phyloP scores from a whole-genome alignment of 2,113 vertebrate genomes.

The Enhydra lutris region DNA sequence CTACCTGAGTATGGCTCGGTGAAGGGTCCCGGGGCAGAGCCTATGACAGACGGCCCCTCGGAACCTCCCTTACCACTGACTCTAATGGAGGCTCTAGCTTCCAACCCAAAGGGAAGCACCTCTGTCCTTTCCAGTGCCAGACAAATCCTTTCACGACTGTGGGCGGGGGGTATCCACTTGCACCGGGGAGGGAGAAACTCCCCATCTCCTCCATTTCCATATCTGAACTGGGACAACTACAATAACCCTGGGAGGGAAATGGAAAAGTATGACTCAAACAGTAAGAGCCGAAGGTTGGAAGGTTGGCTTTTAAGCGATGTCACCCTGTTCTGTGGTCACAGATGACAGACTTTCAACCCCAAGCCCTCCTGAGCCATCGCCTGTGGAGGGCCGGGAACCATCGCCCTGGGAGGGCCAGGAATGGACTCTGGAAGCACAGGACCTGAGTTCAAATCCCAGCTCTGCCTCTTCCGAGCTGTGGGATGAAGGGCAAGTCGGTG shows the following conservation, averaged over 20 bases:
- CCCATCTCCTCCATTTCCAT: not conserved
- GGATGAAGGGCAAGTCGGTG: not conserved
- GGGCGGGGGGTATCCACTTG: not conserved
- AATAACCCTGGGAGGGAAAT: not conserved
- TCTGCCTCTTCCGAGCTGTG: not conserved
- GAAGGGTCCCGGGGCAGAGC: not conserved
- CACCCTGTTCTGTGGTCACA: not conserved
- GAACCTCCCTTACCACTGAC: not conserved
- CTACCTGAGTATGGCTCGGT: not conserved
- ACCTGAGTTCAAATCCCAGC: not conserved
- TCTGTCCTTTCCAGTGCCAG: not conserved
- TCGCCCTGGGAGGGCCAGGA: not conserved
- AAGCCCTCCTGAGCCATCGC: not conserved
- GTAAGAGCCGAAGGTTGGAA: not conserved
- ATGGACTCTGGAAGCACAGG: not conserved
- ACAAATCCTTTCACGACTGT: not conserved
- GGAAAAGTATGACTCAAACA: not conserved
- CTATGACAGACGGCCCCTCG: not conserved
- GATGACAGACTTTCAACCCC: not conserved
- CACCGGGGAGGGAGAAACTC: too few relatives aligned
- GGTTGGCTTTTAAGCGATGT: not conserved
- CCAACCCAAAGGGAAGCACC: not conserved
- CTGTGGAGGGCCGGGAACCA: not conserved
- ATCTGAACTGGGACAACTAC: not conserved
- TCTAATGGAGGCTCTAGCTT: not conserved